Base-by-base conservation (phyloP, 1,140 invertebrate genomes). In the Hycleus phaleratus region DNA sequence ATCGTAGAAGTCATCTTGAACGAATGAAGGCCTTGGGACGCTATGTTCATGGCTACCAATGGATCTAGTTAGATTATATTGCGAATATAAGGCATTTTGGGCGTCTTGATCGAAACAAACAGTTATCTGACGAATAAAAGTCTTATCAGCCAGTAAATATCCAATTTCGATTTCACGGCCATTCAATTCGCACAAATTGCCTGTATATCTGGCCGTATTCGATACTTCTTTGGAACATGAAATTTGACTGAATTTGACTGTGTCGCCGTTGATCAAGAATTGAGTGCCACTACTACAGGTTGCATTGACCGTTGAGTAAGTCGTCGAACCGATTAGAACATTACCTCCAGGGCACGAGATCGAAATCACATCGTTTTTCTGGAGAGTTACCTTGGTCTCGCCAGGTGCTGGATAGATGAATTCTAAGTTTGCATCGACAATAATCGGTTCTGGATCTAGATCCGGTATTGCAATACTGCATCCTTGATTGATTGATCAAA, bases 151-250 rank as follows among this genome's bases (percentile, higher is more conserved):
- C 7, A 60, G 7, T 7, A 51, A 2, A 51, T 69, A 72, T 24
- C 68, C 71, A 42, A 71, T 68, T 57, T 68, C 64, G 11, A 62
- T 58, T 5, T 74, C 62, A 10, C 62, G 66, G 50, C 70, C 38
- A 6, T 72, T 68, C 5, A 66, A 71, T 12, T 69, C 69, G 59
- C 75, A 76, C 1, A 59, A 66, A 10, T 53, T 60, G 38, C 68
- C 70, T 0, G 68, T 68, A 42, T 71, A 73, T 12, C 53, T 46
- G 2, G 75, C 75, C 43, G 66, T 70, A 53, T 73, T 71, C 26
- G 56, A 50, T 0, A 69, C 68, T 64, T 68, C 67, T 26, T 64
- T 61, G 10, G 68, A 73, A 59, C 71, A 78, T 18, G 51, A 46
- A 4, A 76, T 62, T 50, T 73, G 62, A 57, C 69, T 68, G 57